Evolutionary conservation across 2,113 vertebrate species (phyloP).

Genomic region (Anolis carolinensis): DNA sequence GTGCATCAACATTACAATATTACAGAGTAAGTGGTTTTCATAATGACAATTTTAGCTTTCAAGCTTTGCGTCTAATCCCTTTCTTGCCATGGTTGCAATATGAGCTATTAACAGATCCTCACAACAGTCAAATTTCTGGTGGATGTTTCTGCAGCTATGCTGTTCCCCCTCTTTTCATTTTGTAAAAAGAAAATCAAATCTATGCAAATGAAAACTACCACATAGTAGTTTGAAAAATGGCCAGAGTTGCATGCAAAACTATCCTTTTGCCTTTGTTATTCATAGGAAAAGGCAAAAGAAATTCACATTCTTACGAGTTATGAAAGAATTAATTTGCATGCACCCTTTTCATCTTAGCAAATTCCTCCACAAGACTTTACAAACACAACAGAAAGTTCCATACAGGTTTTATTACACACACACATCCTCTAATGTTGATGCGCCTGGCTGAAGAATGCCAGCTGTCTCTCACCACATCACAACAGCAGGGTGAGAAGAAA

Average conservation of each 20-base stretch:
- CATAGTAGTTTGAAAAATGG: constrained; percentile 3
- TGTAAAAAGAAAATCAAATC: background rate
- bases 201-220: constrained; percentile 15
- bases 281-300: background rate
- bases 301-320: background rate
- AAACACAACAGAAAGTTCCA: constrained; percentile 28
- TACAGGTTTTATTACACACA: background rate
- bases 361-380: constrained; percentile 29
- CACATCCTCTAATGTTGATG: constrained; percentile 1
- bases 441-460: background rate
- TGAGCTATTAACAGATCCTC: background rate
- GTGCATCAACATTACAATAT: constrained; percentile 17
- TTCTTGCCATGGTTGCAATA: background rate
- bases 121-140: constrained; percentile 19
- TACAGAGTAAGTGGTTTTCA: constrained; percentile 13
- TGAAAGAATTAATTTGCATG: background rate
- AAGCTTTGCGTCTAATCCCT: background rate
- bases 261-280: background rate
- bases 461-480: background rate
- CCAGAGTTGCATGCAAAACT: background rate
- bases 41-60: background rate
- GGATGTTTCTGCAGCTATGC: background rate
- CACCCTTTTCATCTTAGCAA: constrained; percentile 29
- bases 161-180: background rate
- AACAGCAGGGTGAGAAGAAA: constrained; percentile 29